Percentiles rank a stretch among this genome's conserved stretches.
Conservation (phyloP, 1,140 invertebrate genomes). For the Neotoxoptera formosana region DNA sequence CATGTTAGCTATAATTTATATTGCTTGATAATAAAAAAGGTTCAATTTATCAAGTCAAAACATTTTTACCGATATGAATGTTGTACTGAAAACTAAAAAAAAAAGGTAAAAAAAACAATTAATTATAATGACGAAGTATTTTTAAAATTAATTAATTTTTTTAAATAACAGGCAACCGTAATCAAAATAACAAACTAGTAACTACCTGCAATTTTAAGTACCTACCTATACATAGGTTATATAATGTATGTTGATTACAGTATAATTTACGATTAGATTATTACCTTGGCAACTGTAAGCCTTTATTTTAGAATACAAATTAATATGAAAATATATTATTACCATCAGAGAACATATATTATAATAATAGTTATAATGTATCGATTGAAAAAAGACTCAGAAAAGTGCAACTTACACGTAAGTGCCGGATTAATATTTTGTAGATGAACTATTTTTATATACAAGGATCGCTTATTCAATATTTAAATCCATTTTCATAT, state of each 20-base stretch:
- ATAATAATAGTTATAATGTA: neutral
- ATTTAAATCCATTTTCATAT: neutral
- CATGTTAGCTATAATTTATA: neutral
- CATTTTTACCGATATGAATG: neutral
- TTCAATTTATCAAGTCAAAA: neutral
- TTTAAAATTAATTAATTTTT: neutral
- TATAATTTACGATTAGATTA: conserved; percentile 1
- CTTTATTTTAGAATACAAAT: conserved; percentile 18
- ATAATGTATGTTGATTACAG: neutral
- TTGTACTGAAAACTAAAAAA: neutral
- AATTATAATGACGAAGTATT: neutral
- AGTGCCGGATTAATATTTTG: neutral
- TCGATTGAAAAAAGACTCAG: neutral
- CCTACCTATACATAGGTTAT: neutral
- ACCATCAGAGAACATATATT: neutral
- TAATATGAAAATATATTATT: conserved; percentile 1
- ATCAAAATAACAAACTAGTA: conserved; percentile 19
- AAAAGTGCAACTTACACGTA: neutral
- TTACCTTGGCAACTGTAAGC: neutral
- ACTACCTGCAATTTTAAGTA: neutral
- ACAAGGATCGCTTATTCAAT: neutral
- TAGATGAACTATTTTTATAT: neutral
- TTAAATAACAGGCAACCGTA: neutral
- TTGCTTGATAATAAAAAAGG: neutral
- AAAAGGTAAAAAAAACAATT: neutral